Conservation (phyloP, 2,113 vertebrate species). For the Lycocorax pyrrhopterus region DNA sequence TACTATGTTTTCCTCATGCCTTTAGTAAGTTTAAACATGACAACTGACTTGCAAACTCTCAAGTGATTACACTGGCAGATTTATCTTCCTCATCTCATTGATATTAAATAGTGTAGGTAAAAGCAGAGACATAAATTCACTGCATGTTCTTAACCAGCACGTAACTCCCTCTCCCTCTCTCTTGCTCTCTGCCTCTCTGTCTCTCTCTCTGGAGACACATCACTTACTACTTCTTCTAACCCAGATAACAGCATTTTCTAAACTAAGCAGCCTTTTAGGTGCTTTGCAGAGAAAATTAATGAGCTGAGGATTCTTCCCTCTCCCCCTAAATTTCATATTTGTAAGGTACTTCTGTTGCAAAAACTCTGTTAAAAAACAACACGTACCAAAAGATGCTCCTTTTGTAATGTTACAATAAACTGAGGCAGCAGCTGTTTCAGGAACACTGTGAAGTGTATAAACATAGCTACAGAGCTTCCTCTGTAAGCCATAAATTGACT, state of each 20-base stretch:
- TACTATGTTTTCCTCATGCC: neutral
- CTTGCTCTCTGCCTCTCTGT: neutral
- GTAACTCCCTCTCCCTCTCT: neutral
- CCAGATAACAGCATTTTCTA: neutral
- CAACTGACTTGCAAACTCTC: conserved; percentile 43
- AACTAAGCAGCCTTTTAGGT: neutral
- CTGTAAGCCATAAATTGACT: neutral
- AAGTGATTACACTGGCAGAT: conserved; percentile 5
- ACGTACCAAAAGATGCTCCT: neutral
- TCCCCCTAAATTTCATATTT: neutral
- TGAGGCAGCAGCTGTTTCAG: neutral
- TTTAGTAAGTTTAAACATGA: conserved; percentile 21
- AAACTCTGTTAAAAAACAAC: neutral
- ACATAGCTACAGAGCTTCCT: neutral
- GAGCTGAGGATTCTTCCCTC: neutral
- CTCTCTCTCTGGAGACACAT: neutral
- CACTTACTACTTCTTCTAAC: neutral
- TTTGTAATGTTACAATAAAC: neutral
- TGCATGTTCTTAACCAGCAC: neutral
- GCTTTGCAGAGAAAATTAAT: neutral
- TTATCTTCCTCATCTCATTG: neutral
- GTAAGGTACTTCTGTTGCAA: neutral
- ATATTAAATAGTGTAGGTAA: neutral
- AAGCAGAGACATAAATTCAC: neutral
- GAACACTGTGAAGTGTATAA: neutral